Percentiles rank a stretch among this genome's conserved stretches.
These are phyloP conservation scores for Erpetoichthys calabaricus DNA, from an alignment of 2,797 vertebrate species.

Conservation along the genomic window DNA sequence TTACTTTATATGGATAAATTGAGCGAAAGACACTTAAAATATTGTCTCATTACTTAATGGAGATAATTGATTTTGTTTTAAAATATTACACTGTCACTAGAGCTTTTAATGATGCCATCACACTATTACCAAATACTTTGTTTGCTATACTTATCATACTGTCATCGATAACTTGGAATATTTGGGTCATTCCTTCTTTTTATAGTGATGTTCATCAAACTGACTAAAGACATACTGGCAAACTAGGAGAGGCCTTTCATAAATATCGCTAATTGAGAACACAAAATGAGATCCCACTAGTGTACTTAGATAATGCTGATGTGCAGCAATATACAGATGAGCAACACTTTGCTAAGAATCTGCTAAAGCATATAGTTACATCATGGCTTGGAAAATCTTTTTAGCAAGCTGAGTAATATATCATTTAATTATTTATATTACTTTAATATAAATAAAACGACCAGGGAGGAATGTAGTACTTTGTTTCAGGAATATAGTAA, in stretches of 20 bases:
- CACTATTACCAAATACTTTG: constrained; percentile 11
- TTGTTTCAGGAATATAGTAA: too few relatives aligned
- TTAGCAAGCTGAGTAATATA: too few relatives aligned
- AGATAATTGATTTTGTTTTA: constrained; percentile 10
- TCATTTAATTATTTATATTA: too few relatives aligned
- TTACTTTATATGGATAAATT: background rate
- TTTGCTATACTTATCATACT: constrained; percentile 14
- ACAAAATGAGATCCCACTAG: too few relatives aligned
- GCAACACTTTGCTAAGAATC: too few relatives aligned
- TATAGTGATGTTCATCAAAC: constrained; percentile 17
- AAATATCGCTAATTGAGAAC: constrained; percentile 1
- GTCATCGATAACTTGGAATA: constrained; percentile 2
- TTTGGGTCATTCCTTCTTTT: constrained; percentile 11
- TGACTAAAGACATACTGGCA: constrained; percentile 11
- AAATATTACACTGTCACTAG: constrained; percentile 5
- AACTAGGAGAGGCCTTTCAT: constrained; percentile 15
- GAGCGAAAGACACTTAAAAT: background rate
- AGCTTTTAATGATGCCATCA: constrained; percentile 9
- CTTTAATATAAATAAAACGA: too few relatives aligned
- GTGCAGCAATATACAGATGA: too few relatives aligned
- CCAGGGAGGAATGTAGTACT: too few relatives aligned
- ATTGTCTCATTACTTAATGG: background rate
- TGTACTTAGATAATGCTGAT: too few relatives aligned
- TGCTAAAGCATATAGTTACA: too few relatives aligned
- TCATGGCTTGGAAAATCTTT: too few relatives aligned